A percentile compares a stretch with the other conserved stretches of the same genome.
Conservation (phyloP, 2,113 vertebrate species). For the Rattus norvegicus region GRCr8 NC_086019.1:178482001-178482500, state of each 20-base stretch:
- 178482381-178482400: conserved; percentile 3
- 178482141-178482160: neutral
- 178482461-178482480: neutral
- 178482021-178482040: neutral
- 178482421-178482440: neutral
- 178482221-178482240: neutral
- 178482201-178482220: neutral
- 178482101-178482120: neutral
- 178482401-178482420: neutral
- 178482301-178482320: neutral
- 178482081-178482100: neutral
- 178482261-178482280: neutral
- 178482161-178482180: neutral
- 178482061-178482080: neutral
- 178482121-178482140: neutral
- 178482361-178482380: neutral
- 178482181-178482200: neutral
- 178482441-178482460: neutral
- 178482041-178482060: neutral
- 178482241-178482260: neutral
- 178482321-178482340: conserved; percentile 31
- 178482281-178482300: neutral
- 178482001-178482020: neutral
- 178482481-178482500: neutral
- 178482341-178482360: neutral